These are phyloP conservation scores for Thymelicus lineola DNA, from an alignment of 2,888 invertebrate genomes.

Conservation along the genomic window DNA sequence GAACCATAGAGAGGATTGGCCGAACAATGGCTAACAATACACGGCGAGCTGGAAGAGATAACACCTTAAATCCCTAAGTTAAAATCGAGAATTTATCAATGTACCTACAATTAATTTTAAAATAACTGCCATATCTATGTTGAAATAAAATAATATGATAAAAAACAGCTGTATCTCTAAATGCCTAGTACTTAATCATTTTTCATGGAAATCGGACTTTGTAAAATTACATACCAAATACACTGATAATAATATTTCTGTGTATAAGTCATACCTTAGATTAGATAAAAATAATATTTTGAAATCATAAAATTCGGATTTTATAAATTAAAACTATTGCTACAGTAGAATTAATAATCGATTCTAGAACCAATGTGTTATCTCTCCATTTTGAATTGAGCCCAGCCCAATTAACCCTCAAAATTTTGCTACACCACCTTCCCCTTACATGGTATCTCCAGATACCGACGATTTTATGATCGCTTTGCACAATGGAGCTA, in stretches of 20 bases:
- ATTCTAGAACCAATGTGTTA: slow-evolving; percentile 14
- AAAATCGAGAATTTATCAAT: background rate
- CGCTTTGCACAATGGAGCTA: background rate
- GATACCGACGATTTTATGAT: background rate
- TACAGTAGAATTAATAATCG: background rate
- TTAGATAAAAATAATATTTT: slow-evolving; percentile 22
- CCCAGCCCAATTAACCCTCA: slow-evolving; percentile 5
- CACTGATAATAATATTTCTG: slow-evolving; percentile 7
- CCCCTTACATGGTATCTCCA: background rate
- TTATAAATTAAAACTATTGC: background rate
- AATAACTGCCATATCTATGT: background rate
- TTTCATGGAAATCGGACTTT: slow-evolving; percentile 23
- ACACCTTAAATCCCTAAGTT: slow-evolving; percentile 55
- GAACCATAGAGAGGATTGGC: slow-evolving; percentile 83
- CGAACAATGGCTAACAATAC: slow-evolving; percentile 67
- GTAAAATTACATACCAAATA: slow-evolving; percentile 11
- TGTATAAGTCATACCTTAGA: slow-evolving; percentile 9
- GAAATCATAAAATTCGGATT: too few relatives aligned
- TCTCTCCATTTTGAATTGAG: slow-evolving; percentile 7
- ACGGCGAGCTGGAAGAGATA: slow-evolving; percentile 59
- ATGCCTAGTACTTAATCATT: slow-evolving; percentile 8
- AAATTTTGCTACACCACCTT: background rate
- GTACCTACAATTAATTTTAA: background rate
- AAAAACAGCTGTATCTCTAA: background rate
- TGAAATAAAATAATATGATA: background rate